Conservation (phyloP, 2,888 invertebrate genomes). For the Leptothorax acervorum region DNA sequence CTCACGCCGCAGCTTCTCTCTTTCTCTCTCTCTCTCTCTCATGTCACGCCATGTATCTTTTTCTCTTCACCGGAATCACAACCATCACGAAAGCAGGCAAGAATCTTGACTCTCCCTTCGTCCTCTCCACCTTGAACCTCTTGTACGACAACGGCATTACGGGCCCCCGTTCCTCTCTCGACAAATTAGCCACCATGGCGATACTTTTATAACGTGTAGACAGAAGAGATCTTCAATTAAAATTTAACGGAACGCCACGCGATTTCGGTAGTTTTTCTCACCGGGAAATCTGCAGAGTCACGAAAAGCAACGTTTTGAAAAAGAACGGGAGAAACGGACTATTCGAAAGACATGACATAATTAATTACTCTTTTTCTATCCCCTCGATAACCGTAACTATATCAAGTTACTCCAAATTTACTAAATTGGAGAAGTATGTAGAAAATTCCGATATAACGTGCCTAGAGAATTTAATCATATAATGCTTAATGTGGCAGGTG, state of each 20-base stretch:
- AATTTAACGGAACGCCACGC: slow-evolving; percentile 48
- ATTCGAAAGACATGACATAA: slow-evolving; percentile 10
- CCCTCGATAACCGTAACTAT: neutral
- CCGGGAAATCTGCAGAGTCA: slow-evolving; percentile 11
- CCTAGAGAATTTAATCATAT: neutral
- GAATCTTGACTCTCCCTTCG: slow-evolving; percentile 51
- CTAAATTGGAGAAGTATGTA: neutral
- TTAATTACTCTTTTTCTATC: neutral
- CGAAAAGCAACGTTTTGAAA: neutral
- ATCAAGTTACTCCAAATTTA: neutral
- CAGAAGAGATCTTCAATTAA: slow-evolving; percentile 47
- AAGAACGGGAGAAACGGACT: neutral
- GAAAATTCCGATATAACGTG: neutral
- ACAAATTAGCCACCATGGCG: slow-evolving; percentile 71
- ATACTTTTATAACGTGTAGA: slow-evolving; percentile 50
- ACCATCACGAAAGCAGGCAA: slow-evolving; percentile 43
- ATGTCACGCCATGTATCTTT: slow-evolving; percentile 60
- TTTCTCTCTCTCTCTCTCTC: slow-evolving; percentile 19
- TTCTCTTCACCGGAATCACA: slow-evolving; percentile 67
- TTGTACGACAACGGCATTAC: slow-evolving; percentile 73
- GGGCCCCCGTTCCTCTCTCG: slow-evolving; percentile 56
- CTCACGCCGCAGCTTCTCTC: slow-evolving; percentile 34
- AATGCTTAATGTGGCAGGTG: neutral
- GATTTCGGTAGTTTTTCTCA: neutral
- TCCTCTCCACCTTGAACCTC: slow-evolving; percentile 52